Percentiles rank a stretch among this genome's conserved stretches.
Evolutionary conservation across 2,888 invertebrate genomes (phyloP).

Genomic region (Callosobruchus maculatus): DNA sequence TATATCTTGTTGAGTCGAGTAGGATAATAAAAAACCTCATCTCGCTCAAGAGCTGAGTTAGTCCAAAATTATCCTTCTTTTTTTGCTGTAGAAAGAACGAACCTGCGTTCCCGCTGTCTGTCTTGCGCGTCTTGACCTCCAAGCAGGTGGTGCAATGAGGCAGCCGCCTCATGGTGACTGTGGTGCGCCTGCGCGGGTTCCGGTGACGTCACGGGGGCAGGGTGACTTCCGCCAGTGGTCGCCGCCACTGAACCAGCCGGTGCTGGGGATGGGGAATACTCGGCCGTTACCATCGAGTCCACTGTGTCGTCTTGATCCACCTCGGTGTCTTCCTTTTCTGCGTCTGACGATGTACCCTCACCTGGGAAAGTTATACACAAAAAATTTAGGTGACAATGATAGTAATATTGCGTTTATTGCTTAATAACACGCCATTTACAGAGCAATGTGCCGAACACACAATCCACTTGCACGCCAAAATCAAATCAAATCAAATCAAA

Average conservation of each 20-base stretch:
- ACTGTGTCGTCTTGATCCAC: constrained; percentile 67
- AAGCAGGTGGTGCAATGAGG: constrained; percentile 61
- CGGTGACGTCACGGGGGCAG: constrained; percentile 11
- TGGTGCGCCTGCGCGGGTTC: constrained; percentile 22
- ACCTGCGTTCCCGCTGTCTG: constrained; percentile 65
- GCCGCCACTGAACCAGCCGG: neutral
- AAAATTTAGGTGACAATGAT: neutral
- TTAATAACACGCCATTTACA: too few species aligned
- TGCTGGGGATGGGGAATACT: neutral
- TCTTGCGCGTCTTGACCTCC: constrained; percentile 53
- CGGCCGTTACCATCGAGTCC: constrained; percentile 55
- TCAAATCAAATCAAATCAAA: too few species aligned
- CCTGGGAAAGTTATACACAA: constrained; percentile 17
- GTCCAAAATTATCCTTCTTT: too few species aligned
- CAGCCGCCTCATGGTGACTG: constrained; percentile 53
- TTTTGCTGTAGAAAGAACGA: too few species aligned
- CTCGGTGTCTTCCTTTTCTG: constrained; percentile 37
- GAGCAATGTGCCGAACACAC: too few species aligned
- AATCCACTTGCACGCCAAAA: too few species aligned
- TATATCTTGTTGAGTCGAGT: too few species aligned
- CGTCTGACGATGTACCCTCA: constrained; percentile 41
- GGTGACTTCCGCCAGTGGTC: constrained; percentile 7
- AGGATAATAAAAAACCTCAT: too few species aligned
- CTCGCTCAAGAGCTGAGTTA: too few species aligned
- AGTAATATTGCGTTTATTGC: too few species aligned